Base-by-base conservation (phyloP, 2,113 vertebrate species). In the Brachypteracias leptosomus region DNA sequence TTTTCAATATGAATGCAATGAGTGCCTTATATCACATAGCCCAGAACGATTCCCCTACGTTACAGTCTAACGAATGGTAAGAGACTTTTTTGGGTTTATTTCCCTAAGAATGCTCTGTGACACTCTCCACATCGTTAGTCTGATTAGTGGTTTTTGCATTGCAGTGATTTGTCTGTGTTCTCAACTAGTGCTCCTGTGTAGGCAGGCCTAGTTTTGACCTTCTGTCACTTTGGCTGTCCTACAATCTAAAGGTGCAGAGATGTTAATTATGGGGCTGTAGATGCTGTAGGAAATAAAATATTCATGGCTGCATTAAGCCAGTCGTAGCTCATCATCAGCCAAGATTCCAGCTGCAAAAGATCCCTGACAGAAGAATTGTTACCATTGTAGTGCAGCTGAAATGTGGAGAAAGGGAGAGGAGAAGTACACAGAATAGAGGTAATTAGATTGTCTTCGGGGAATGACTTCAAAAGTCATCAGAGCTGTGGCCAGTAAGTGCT, bases 1-100 rank as follows among this genome's bases (percentile, higher is more conserved):
- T 99, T 96, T 99, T 99, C 98, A 99, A 99, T 98, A 99, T 99
- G 99, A 99, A 99, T 71, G 99, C 99, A 95, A 99, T 99, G 99
- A 99, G 99, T 99, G 99, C 99, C 98, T 99, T 99, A 98, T 99
- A 99, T 98, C 99, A 99, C 98, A 99, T 99, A 95, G 99, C 99
- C 97, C 99, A 99, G 98, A 99, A 99, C 20, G 99, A 99, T 96
- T 99, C 99, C 88, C 99, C 99, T 83, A 98, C 97, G 21, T 98
- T 99, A 96, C 99, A 99, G 97, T 99, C 99, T 83, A 98, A 97
- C 91, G 99, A 99, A 97, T 99, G 99, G 99, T 99, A 98, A 99
- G 99, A 95, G 79, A 85, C 10, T 22, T 63, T 19, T 70, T 46
- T 55, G 67, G 33, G 55, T 57, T 57, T 51, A 7, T 73, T 96